Percentiles rank a stretch among this genome's conserved stretches.
Evolutionary conservation across 2,797 vertebrate genomes (phyloP).

Genomic region (Oreonectes daqikongensis): DNA sequence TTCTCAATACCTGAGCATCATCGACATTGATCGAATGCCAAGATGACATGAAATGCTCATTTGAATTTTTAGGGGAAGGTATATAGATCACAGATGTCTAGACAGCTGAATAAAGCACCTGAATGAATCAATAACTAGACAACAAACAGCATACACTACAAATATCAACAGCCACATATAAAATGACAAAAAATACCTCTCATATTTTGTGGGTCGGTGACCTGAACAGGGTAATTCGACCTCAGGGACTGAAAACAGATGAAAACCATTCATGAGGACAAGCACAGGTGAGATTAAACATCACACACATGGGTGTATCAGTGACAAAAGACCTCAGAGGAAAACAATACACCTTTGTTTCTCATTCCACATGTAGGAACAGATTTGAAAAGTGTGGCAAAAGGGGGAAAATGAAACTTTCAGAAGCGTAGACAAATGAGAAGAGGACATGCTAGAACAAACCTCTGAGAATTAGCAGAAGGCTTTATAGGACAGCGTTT

Average conservation of each 20-base stretch:
- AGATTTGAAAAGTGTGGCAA: conserved; percentile 47
- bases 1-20: conserved; percentile 6
- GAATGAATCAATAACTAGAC: background rate
- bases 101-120: background rate
- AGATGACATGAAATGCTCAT: background rate
- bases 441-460: conserved; percentile 54
- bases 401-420: conserved; percentile 36
- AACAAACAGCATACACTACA: background rate
- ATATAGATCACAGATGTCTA: background rate
- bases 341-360: conserved; percentile 47
- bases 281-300: conserved; percentile 4
- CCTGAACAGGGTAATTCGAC: conserved; percentile 92
- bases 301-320: conserved; percentile 18
- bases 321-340: conserved; percentile 25
- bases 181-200: conserved; percentile 12
- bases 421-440: conserved; percentile 50
- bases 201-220: conserved; percentile 87
- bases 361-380: conserved; percentile 22
- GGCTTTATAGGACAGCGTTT: conserved; percentile 11
- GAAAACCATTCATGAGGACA: conserved; percentile 44
- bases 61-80: background rate
- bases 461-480: conserved; percentile 8
- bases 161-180: background rate
- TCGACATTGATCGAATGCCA: background rate
- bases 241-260: conserved; percentile 73